phyloP scores from a whole-genome alignment of 2,797 vertebrate genomes.

The Microtus agrestis region DNA sequence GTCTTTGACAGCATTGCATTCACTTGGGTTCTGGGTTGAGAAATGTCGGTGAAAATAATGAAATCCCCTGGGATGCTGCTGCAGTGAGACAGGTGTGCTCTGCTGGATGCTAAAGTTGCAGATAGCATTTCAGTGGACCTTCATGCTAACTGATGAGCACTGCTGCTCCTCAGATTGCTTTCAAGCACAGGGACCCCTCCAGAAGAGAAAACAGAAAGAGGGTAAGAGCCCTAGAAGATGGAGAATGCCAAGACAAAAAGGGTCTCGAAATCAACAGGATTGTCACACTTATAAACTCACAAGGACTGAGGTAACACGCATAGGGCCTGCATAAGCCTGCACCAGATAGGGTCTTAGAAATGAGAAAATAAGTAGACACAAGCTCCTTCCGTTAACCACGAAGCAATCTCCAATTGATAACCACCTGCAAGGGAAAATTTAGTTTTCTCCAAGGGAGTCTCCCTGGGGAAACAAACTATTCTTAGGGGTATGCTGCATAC shows the following conservation, averaged over 20 bases:
- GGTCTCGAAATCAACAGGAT: background rate
- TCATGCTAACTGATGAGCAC: background rate
- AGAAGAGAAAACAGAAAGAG: background rate
- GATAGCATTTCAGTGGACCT: background rate
- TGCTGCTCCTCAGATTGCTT: background rate
- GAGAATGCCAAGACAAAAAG: background rate
- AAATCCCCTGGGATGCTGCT: background rate
- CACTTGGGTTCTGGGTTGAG: background rate
- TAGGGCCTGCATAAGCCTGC: too few relatives aligned
- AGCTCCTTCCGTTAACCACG: too few relatives aligned
- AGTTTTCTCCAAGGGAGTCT: background rate
- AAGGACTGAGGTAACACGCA: background rate
- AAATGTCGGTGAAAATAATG: background rate
- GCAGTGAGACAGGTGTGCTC: background rate
- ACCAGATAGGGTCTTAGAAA: background rate
- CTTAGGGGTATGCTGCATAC: background rate
- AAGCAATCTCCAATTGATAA: background rate
- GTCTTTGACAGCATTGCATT: background rate
- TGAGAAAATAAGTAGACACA: background rate
- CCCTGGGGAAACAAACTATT: background rate
- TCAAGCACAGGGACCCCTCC: background rate
- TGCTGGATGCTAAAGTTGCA: background rate
- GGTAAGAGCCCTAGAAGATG: too few relatives aligned
- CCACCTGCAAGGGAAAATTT: too few relatives aligned
- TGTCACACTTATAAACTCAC: background rate